These are phyloP conservation scores for Phyllopteryx taeniolatus DNA, from an alignment of 2,113 vertebrate genomes.

Conservation along the genomic window DNA sequence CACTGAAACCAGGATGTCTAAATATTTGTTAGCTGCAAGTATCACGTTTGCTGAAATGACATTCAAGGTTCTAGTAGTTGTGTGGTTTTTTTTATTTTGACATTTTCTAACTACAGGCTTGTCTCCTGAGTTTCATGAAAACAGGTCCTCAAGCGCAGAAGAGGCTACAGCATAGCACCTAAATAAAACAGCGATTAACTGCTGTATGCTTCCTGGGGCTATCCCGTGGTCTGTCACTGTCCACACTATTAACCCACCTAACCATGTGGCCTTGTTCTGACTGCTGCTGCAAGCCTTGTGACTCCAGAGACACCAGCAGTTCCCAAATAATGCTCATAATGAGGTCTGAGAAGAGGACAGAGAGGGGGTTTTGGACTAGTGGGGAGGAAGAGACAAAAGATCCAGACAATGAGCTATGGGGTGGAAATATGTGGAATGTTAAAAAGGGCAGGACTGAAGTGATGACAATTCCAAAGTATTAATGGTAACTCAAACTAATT, in stretches of 20 bases:
- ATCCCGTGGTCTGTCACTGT: slow-evolving; percentile 30
- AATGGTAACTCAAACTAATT: not conserved
- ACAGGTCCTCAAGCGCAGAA: not conserved
- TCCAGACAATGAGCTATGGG: slow-evolving; percentile 10
- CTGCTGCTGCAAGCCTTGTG: slow-evolving; percentile 65
- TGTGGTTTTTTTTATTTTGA: not conserved
- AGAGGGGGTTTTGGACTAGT: slow-evolving; percentile 31
- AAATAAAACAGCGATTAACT: not conserved
- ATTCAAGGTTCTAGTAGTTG: no score
- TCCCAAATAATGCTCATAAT: slow-evolving; percentile 45
- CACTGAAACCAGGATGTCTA: not conserved
- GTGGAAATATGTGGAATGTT: slow-evolving; percentile 21
- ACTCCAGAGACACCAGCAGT: slow-evolving; percentile 52
- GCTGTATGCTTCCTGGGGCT: slow-evolving; percentile 11
- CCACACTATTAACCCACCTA: slow-evolving; percentile 47
- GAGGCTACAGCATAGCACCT: not conserved
- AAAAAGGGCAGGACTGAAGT: slow-evolving; percentile 6
- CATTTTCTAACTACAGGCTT: not conserved
- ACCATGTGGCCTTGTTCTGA: slow-evolving; percentile 63
- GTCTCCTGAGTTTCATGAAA: not conserved
- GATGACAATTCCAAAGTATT: slow-evolving; percentile 11
- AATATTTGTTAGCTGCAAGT: not conserved
- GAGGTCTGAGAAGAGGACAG: slow-evolving; percentile 40
- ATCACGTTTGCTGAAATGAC: not conserved
- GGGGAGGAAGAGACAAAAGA: slow-evolving; percentile 26